Evolutionary conservation across 2,797 vertebrate species (phyloP).

Genomic region (Pangasius sanitwongsei): DNA sequence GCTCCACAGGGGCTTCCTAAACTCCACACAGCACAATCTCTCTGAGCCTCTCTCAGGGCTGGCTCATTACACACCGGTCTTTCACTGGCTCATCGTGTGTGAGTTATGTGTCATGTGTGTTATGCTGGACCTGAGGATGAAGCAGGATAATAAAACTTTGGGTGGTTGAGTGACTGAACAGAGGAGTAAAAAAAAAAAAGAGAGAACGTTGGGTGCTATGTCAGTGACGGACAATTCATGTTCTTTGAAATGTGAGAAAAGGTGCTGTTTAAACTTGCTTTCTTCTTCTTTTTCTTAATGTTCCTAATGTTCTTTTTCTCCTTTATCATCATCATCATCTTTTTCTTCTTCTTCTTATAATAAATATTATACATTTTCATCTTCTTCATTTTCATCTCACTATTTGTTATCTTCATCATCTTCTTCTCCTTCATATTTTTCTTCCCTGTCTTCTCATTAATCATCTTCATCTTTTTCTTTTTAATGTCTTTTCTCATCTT

Average conservation of each 20-base stretch:
- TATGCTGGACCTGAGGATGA: not conserved
- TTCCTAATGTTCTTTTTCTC: not conserved
- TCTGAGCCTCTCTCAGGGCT: not conserved
- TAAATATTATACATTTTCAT: not conserved
- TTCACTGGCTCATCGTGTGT: not conserved
- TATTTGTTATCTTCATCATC: not conserved
- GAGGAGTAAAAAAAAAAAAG: not conserved
- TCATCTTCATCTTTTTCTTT: not conserved
- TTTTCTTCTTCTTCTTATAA: not conserved
- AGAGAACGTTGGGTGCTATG: not conserved
- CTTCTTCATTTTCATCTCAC: not conserved
- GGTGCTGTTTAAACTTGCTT: not conserved
- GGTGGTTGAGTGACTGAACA: not conserved
- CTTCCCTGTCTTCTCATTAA: not conserved
- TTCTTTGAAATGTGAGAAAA: slow-evolving; percentile 1
- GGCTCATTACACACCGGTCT: not conserved
- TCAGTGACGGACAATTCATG: not conserved
- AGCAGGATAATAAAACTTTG: no score
- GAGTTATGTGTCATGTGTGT: not conserved
- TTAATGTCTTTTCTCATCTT: not conserved
- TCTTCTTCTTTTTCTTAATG: not conserved
- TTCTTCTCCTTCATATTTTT: no score
- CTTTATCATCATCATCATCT: not conserved
- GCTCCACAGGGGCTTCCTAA: slow-evolving; percentile 64
- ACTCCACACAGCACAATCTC: slow-evolving; percentile 18